Evolutionary conservation across 2,113 vertebrate genomes (phyloP).

Genomic region (Cisticola juncidis): DNA sequence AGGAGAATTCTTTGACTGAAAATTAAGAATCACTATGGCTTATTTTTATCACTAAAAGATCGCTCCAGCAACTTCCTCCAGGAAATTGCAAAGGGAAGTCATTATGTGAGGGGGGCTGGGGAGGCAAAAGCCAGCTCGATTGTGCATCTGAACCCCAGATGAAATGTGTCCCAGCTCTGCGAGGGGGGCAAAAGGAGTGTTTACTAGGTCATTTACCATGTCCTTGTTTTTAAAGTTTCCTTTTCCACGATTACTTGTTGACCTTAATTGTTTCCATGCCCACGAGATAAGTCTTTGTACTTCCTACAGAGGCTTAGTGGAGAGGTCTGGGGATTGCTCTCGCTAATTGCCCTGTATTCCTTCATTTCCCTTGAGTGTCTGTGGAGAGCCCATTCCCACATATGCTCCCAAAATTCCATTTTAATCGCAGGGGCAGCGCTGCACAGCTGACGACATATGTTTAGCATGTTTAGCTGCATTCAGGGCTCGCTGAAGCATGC

Average conservation of each 20-base stretch:
- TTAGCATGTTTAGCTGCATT: slow-evolving; percentile 71
- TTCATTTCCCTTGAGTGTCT: slow-evolving; percentile 67
- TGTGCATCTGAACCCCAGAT: slow-evolving; percentile 75
- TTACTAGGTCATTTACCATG: slow-evolving; percentile 74
- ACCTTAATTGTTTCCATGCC: slow-evolving; percentile 82
- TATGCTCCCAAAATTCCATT: slow-evolving; percentile 72
- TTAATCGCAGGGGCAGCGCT: slow-evolving; percentile 68
- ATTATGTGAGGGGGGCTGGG: slow-evolving; percentile 60
- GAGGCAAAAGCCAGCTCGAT: slow-evolving; percentile 22
- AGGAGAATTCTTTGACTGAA: slow-evolving; percentile 61
- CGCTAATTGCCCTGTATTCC: slow-evolving; percentile 75
- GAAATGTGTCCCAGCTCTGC: slow-evolving; percentile 40
- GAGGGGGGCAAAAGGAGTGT: slow-evolving; percentile 56
- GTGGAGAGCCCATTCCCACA: slow-evolving; percentile 69
- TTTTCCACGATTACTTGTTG: slow-evolving; percentile 76
- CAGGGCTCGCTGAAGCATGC: slow-evolving; percentile 66
- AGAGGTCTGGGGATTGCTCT: slow-evolving; percentile 57
- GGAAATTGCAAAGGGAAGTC: slow-evolving; percentile 83
- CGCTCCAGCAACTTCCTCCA: slow-evolving; percentile 72
- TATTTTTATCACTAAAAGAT: slow-evolving; percentile 74
- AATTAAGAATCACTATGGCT: slow-evolving; percentile 63
- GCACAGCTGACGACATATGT: slow-evolving; percentile 77
- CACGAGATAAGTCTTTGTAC: slow-evolving; percentile 66
- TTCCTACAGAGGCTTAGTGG: slow-evolving; percentile 61
- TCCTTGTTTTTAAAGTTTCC: slow-evolving; percentile 75